These are phyloP conservation scores for Taurulus bubalis DNA, from an alignment of 2,113 vertebrate species.

Conservation along the genomic window DNA sequence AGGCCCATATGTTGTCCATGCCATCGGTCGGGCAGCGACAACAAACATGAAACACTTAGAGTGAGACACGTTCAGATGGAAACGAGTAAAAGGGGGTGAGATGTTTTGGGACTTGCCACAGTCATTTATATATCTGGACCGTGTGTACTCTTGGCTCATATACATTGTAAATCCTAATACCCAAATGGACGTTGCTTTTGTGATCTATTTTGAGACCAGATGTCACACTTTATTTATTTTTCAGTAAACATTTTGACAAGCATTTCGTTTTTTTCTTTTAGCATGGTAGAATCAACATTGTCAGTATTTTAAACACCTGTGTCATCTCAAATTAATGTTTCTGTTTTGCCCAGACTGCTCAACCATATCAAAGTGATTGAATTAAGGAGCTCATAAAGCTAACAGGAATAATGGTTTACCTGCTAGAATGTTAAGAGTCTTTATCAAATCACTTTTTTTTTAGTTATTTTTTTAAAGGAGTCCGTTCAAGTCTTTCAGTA, in stretches of 20 bases:
- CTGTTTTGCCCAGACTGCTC: neutral
- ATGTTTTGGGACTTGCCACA: neutral
- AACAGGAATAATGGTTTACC: neutral
- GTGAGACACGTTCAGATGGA: neutral
- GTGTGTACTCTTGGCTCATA: neutral
- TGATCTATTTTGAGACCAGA: neutral
- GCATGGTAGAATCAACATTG: neutral
- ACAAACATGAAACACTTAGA: neutral
- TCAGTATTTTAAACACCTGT: neutral
- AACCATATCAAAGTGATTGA: neutral
- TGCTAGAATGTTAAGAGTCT: neutral
- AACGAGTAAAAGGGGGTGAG: rapidly evolving
- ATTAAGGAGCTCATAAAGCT: neutral
- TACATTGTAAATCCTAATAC: neutral
- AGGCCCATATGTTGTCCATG: slow-evolving; percentile 5
- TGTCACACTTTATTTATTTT: no score
- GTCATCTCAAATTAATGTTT: neutral
- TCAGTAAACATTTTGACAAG: no score
- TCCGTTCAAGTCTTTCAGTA: neutral
- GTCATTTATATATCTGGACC: neutral
- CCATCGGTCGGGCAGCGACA: neutral
- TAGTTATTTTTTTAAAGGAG: neutral
- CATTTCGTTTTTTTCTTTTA: neutral
- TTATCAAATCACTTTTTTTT: neutral
- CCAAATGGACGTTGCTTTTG: neutral